Conservation (phyloP, 2,797 vertebrate genomes). For the Propithecus deckenii region DNA sequence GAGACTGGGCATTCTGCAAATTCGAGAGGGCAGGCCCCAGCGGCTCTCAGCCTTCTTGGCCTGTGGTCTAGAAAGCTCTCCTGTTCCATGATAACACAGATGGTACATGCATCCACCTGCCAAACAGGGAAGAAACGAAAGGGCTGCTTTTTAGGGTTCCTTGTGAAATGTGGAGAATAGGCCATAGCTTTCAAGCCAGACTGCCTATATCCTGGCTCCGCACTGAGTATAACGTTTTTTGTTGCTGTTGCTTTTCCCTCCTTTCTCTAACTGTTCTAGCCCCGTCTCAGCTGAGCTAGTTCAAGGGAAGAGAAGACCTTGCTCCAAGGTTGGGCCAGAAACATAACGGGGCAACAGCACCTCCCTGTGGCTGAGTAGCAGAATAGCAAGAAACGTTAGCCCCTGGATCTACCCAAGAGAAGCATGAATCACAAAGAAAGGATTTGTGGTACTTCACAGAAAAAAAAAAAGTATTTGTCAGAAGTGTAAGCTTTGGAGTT, state of each 20-base stretch:
- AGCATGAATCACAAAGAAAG: neutral
- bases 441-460: neutral
- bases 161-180: neutral
- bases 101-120: neutral
- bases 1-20: neutral
- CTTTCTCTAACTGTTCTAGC: neutral
- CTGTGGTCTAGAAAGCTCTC: neutral
- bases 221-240: neutral
- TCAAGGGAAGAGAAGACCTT: neutral
- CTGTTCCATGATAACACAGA: neutral
- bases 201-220: neutral
- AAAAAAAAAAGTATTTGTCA: neutral
- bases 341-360: neutral
- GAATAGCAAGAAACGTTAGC: neutral
- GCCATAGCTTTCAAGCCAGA: neutral
- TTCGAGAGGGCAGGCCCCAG: neutral
- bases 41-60: neutral
- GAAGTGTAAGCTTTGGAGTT: neutral
- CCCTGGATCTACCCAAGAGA: neutral
- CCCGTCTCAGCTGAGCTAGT: neutral
- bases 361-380: slow-evolving; percentile 30
- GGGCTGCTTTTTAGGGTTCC: neutral
- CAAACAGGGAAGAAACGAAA: neutral
- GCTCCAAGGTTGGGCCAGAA: neutral
- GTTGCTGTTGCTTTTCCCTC: neutral